Percentiles rank a stretch among this genome's conserved stretches.
phyloP scores from a whole-genome alignment of 2,797 vertebrate species.

The Rhinoraja longicauda region DNA sequence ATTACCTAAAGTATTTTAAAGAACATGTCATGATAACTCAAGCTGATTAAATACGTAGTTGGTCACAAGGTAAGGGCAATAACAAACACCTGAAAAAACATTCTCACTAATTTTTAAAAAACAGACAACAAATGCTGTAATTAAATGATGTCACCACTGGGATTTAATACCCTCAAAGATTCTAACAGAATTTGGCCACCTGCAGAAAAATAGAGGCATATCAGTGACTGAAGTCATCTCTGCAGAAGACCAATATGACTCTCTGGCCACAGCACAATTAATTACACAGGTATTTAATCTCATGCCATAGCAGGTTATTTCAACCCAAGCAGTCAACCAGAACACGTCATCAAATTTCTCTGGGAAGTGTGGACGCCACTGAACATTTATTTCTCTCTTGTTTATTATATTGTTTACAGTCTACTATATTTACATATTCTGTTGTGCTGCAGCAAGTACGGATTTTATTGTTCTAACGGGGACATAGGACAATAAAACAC shows the following conservation, averaged over 20 bases:
- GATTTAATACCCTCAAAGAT: constrained; percentile 9
- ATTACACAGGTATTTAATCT: not conserved
- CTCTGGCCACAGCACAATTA: not conserved
- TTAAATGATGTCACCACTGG: constrained; percentile 32
- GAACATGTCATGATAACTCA: constrained; percentile 12
- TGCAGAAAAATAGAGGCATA: not conserved
- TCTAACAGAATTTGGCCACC: not conserved
- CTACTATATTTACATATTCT: too few relatives aligned
- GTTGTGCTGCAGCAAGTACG: too few relatives aligned
- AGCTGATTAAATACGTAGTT: not conserved
- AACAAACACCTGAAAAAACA: constrained; percentile 34
- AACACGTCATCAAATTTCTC: not conserved
- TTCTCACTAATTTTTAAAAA: constrained; percentile 17
- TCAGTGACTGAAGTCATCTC: not conserved
- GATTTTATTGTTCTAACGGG: too few relatives aligned
- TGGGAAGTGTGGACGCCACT: not conserved
- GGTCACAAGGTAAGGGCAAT: not conserved
- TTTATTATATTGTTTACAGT: too few relatives aligned
- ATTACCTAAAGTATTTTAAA: constrained; percentile 11
- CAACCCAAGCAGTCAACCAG: not conserved
- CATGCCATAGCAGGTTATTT: not conserved
- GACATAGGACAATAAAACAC: too few relatives aligned
- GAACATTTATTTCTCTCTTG: not conserved
- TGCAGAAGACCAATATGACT: not conserved
- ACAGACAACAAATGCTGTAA: not conserved